phyloP scores from a whole-genome alignment of 1,140 invertebrate genomes.

The Probaryconus sp. region DNA sequence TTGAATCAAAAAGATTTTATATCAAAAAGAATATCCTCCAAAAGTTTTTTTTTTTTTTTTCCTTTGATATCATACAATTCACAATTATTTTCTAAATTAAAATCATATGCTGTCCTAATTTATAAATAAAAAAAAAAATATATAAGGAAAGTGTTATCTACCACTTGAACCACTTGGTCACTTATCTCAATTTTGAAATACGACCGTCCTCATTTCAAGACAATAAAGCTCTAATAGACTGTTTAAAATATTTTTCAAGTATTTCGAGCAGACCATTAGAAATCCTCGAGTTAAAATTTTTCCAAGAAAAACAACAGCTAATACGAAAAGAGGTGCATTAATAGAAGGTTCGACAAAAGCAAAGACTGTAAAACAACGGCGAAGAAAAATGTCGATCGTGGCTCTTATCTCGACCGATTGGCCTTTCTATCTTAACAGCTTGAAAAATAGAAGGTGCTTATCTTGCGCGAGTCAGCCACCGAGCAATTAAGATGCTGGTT shows the following conservation, averaged over 20 bases:
- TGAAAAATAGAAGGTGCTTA: conserved; percentile 51
- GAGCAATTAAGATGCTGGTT: conserved; percentile 46
- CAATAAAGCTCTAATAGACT: too few species aligned
- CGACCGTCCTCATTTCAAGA: background rate
- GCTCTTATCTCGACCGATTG: conserved; percentile 43
- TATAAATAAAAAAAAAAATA: too few species aligned
- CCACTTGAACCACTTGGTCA: too few species aligned
- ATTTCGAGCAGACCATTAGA: conserved; percentile 8
- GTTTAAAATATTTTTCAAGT: conserved; percentile 32
- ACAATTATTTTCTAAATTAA: too few species aligned
- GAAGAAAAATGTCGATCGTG: conserved; percentile 34
- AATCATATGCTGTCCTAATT: too few species aligned
- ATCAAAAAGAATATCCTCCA: too few species aligned
- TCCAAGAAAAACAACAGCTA: background rate
- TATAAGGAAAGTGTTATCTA: too few species aligned
- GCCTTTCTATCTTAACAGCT: conserved; percentile 16
- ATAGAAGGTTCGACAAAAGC: background rate
- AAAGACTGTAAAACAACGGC: conserved; percentile 1
- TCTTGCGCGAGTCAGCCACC: conserved; percentile 34
- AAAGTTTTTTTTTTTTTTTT: too few species aligned
- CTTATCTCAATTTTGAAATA: background rate
- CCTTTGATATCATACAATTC: too few species aligned
- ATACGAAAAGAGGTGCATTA: background rate
- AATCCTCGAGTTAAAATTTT: conserved; percentile 8
- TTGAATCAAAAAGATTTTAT: too few species aligned